Base-by-base conservation (phyloP, 2,797 vertebrate genomes). In the Euthynnus affinis region DNA sequence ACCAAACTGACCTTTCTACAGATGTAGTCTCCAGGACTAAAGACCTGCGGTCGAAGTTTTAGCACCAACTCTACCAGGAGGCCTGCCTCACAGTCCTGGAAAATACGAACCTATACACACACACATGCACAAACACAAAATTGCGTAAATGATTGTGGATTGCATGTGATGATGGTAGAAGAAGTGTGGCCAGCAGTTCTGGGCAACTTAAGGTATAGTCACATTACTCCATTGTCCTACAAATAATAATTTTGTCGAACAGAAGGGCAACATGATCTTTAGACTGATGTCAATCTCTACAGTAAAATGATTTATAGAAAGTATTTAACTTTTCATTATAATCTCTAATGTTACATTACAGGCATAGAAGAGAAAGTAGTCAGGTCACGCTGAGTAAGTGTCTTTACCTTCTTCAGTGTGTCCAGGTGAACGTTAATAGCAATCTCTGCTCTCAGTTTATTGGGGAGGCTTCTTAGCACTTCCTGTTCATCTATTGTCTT, bases 401-500 rank as follows among this genome's bases (percentile, higher is more conserved):
- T 58, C 17, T 60, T 83, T 69, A 94, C 93, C 93, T 99, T 99
- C 91, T 98, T 99, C 74, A 99, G 91, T 0, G 98, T 99, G 51
- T 97, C 96, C 89, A 99, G 92, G 78, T 99, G 98, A 68, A 99
- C 98, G 0, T 99, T 97, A 72, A 99, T 98, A 62, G 98, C 98
- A 22, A 99, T 99, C 92, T 99, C 98, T 4, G 98, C 98, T 63
- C 96, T 95, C 46, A 99, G 88, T 80, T 98, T 98, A 84, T 96
- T 97, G 0, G 98, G 98, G 51, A 99, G 95, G 75, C 96, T 98
- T 90, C 95, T 97, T 61, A 99, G 94, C 27, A 99, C 96, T 88
- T 99, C 97, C 71, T 94, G 92, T 69, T 96, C 95, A 0, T 99
- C 97, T 2, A 98, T 94, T 0, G 95, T 96, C 84, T 99, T 99